Base-by-base conservation (phyloP, 2,797 vertebrate species). In the Amphiprion clarkii region DNA sequence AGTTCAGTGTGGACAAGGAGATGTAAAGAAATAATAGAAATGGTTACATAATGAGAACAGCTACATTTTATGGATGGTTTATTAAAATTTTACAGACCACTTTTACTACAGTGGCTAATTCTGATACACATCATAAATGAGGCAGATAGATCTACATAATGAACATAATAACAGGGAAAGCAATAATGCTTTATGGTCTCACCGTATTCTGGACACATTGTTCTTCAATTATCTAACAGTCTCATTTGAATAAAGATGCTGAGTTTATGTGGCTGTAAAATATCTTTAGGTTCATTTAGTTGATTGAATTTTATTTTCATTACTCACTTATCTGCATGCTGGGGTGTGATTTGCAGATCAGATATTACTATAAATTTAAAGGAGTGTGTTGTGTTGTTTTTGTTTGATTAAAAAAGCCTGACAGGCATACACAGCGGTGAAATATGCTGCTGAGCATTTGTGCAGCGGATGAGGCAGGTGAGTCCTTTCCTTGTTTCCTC, bases 301-400 rank as follows among this genome's bases (percentile, higher is more conserved):
- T 77, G 77, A 85, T 80, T 81, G 74, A 58, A 72, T 80, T 81
- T 53, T 51, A 49, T 31, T 21, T 61, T 25, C 40, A 31, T 71
- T 64, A 60, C 60, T 81, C 66, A 57, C 31, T 57, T 39, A 74
- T 77, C 39, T 29, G 52, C 25, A 21, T 55, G 21, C 40, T 7
- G 29, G 2, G 23, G 6, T 53, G 27, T 57, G 1, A 39, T 67
- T 64, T 72, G 54, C 53, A 52, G 44, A 63, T 62, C 39, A 74
- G 6, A 69, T 68, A 61, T 53, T 1, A 7, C 36, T 9, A 60
- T 56, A 48, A 67, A 63, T 74, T 46, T 19, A 55, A 49, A 70
- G 16, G 70, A 27, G 57, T 44, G 19, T 56, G 27, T 42, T 54
- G 56, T 16, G 17, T 61, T 53, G 29, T 17, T 61, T 84, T 59